These are phyloP conservation scores for Anastrepha obliqua DNA, from an alignment of 1,140 invertebrate genomes.

Conservation along the genomic window DNA sequence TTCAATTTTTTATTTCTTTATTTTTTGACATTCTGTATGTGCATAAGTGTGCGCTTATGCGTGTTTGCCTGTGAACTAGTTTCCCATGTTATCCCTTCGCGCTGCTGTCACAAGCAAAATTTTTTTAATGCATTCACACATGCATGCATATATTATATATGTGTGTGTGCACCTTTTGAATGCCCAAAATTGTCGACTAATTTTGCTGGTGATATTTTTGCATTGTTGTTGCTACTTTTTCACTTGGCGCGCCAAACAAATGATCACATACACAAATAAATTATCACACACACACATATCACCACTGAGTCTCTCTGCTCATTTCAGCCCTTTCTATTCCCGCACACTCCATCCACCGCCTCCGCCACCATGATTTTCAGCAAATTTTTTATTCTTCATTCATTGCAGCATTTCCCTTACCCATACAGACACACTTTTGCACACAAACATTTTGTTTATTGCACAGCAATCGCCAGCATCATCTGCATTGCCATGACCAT, in stretches of 20 bases:
- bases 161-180: constrained; percentile 7
- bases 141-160: background rate
- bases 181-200: constrained; percentile 27
- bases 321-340: background rate
- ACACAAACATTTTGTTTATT: background rate
- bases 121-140: background rate
- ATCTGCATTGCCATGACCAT: background rate
- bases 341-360: background rate
- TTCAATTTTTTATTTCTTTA: no score
- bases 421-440: background rate
- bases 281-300: background rate
- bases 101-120: background rate
- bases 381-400: background rate
- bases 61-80: constrained; percentile 15
- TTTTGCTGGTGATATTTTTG: constrained; percentile 9
- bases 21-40: background rate
- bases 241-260: constrained; percentile 35
- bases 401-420: background rate
- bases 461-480: background rate
- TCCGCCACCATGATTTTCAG: background rate
- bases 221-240: background rate
- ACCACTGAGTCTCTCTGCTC: background rate
- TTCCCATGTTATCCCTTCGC: constrained; percentile 36
- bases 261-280: background rate
- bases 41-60: background rate